phyloP scores from a whole-genome alignment of 2,888 invertebrate species.

The Crossocerus cetratus region DNA sequence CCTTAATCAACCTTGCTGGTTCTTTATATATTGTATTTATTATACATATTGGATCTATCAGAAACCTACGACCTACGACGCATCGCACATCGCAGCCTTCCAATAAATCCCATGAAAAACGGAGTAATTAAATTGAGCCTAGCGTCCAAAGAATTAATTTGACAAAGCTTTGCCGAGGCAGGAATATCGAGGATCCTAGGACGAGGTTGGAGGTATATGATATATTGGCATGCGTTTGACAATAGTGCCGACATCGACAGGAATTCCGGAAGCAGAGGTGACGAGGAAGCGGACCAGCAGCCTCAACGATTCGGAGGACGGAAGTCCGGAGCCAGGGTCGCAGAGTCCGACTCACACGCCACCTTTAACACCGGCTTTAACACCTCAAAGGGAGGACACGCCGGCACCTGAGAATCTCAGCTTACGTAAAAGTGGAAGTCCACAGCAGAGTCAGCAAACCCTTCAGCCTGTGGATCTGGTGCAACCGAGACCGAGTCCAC shows the following conservation, averaged over 20 bases:
- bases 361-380: constrained; percentile 68
- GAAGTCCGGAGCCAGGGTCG: constrained; percentile 70
- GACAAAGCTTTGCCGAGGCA: background rate
- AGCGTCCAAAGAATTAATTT: too few species aligned
- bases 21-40: too few species aligned
- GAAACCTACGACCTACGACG: background rate
- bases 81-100: background rate
- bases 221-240: background rate
- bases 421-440: constrained; percentile 82
- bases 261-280: constrained; percentile 54
- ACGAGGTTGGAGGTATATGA: too few species aligned
- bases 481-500: constrained; percentile 70
- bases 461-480: constrained; percentile 70
- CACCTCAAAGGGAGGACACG: constrained; percentile 70
- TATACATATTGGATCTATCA: too few species aligned
- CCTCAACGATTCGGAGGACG: constrained; percentile 72
- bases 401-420: constrained; percentile 90
- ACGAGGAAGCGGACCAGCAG: constrained; percentile 67
- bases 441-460: constrained; percentile 71
- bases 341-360: constrained; percentile 72
- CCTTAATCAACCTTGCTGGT: too few species aligned
- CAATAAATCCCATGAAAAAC: too few species aligned
- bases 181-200: background rate
- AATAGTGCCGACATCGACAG: constrained; percentile 43
- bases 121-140: too few species aligned